Evolutionary conservation across 1,140 invertebrate species (phyloP).

Genomic region (Helicoverpa armigera): DNA sequence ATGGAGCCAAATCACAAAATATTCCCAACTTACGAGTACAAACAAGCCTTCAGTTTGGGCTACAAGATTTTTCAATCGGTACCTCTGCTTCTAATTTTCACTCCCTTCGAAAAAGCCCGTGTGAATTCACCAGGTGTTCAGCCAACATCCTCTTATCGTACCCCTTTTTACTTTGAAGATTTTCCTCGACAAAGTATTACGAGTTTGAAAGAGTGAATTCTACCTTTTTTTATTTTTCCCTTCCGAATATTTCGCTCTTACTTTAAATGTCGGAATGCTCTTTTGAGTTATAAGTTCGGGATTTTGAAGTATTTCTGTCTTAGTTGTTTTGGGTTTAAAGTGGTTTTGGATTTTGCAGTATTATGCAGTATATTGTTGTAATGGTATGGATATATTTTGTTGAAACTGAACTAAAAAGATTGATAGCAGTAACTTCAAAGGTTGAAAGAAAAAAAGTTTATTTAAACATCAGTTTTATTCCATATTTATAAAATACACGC

Average conservation of each 20-base stretch:
- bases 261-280: conserved; percentile 43
- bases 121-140: conserved; percentile 55
- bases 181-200: conserved; percentile 60
- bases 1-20: no score
- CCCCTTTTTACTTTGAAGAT: conserved; percentile 67
- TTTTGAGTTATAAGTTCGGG: conserved; percentile 38
- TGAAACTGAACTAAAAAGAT: no score
- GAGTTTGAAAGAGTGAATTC: conserved; percentile 56
- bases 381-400: no score
- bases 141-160: conserved; percentile 44
- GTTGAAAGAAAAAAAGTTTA: no score
- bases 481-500: no score
- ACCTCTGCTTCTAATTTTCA: conserved; percentile 50
- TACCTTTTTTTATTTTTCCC: conserved; percentile 47
- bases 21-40: no score
- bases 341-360: neutral
- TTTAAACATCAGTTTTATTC: no score
- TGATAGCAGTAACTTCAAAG: no score
- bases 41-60: neutral
- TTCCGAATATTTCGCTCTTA: conserved; percentile 48
- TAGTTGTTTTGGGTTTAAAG: neutral
- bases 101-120: conserved; percentile 48
- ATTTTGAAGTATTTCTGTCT: conserved; percentile 17
- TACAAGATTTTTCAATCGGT: conserved; percentile 60
- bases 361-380: no score